A percentile compares a stretch with the other conserved stretches of the same genome.
Conservation (phyloP, 2,113 vertebrate species). For the Leiothrix lutea region DNA sequence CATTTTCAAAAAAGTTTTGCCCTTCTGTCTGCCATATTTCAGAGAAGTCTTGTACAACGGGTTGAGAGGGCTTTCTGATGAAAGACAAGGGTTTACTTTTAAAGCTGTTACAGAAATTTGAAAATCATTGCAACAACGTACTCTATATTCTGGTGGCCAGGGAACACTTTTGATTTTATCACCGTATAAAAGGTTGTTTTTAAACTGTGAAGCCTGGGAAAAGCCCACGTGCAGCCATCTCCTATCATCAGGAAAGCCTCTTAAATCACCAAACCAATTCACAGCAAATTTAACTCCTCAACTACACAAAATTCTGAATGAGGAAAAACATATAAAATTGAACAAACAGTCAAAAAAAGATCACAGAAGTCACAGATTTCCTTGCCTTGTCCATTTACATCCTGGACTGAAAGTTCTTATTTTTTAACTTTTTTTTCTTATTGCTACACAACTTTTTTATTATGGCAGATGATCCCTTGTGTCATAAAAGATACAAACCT, state of each 20-base stretch:
- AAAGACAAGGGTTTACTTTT: neutral
- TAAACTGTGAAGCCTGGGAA: neutral
- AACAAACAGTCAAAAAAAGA: neutral
- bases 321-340: neutral
- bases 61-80: neutral
- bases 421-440: neutral
- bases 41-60: neutral
- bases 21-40: neutral
- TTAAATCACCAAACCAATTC: neutral
- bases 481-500: neutral
- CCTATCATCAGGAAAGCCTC: neutral
- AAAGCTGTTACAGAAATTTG: neutral
- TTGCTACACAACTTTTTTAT: neutral
- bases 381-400: neutral
- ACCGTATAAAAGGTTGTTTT: neutral
- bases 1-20: rapidly evolving
- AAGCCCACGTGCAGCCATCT: neutral
- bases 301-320: neutral
- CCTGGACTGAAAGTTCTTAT: neutral
- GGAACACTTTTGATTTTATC: neutral
- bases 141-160: neutral
- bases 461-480: neutral
- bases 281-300: neutral
- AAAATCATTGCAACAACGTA: neutral
- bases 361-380: neutral